Percentiles rank a stretch among this genome's conserved stretches.
These are phyloP conservation scores for Orchestia grillus DNA, from an alignment of 1,140 invertebrate genomes.

Conservation along the genomic window DNA sequence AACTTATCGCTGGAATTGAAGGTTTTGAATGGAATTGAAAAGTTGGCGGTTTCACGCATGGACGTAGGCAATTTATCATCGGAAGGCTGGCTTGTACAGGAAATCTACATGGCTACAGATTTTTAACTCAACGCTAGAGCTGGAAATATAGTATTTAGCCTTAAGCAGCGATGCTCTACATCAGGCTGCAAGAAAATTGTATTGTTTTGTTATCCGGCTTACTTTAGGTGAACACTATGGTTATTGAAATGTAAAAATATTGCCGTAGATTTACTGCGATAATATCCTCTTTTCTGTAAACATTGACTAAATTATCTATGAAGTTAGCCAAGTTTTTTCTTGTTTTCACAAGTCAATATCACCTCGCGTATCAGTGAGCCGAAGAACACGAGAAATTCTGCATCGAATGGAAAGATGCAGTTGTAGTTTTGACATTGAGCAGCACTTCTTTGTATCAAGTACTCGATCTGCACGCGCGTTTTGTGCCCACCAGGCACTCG, in stretches of 20 bases:
- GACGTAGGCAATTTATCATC: not conserved
- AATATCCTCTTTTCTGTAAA: not conserved
- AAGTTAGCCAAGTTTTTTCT: not conserved
- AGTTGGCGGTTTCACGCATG: not conserved
- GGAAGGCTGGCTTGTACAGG: not conserved
- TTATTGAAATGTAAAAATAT: not conserved
- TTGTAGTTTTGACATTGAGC: not conserved
- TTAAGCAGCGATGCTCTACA: not conserved
- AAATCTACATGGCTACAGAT: not conserved
- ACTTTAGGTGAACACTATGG: too few relatives aligned
- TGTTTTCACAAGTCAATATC: not conserved
- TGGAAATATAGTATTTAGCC: not conserved
- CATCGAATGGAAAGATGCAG: not conserved
- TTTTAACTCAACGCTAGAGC: not conserved
- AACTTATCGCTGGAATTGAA: conserved; percentile 10
- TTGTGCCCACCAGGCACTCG: not conserved
- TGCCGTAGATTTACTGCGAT: not conserved
- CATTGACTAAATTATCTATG: not conserved
- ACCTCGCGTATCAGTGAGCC: not conserved
- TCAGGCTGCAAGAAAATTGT: too few relatives aligned
- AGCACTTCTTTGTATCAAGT: not conserved
- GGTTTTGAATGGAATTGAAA: conserved; percentile 35
- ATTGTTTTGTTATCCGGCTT: not conserved
- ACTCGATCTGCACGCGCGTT: not conserved
- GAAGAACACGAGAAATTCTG: not conserved